phyloP scores from a whole-genome alignment of 1,140 invertebrate genomes.

The Octopus bimaculoides region DNA sequence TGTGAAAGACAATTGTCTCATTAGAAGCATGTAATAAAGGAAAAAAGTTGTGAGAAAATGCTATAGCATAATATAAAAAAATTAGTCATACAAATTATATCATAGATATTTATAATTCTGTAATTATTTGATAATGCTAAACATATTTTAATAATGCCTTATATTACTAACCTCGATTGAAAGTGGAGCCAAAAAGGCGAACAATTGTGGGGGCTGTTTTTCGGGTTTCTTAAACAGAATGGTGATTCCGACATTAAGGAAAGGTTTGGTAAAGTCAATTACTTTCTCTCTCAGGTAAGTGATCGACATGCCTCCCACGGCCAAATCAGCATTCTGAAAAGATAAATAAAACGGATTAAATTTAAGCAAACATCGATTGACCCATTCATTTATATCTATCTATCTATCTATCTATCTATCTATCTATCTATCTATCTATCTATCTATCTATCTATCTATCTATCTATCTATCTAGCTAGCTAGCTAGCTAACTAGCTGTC shows the following conservation, averaged over 20 bases:
- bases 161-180: constrained; percentile 68
- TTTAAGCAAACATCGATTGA: background rate
- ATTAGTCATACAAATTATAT: too few relatives aligned
- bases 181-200: constrained; percentile 94
- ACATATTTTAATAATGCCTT: too few relatives aligned
- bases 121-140: too few relatives aligned
- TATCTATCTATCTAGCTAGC: background rate
- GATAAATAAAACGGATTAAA: background rate
- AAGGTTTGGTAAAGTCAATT: constrained; percentile 58
- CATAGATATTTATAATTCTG: too few relatives aligned
- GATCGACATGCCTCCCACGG: constrained; percentile 55
- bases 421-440: background rate
- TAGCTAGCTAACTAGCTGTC: background rate
- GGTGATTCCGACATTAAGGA: constrained; percentile 65
- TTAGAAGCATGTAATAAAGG: too few relatives aligned
- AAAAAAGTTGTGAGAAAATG: too few relatives aligned
- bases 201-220: constrained; percentile 83
- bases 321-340: constrained; percentile 53
- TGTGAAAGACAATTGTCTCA: too few relatives aligned
- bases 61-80: too few relatives aligned
- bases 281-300: constrained; percentile 51
- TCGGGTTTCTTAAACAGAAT: constrained; percentile 85
- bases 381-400: background rate
- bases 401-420: constrained; percentile 8
- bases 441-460: background rate